Evolutionary conservation across 2,113 vertebrate genomes (phyloP).

Genomic region (Stigmatopora argus): DNA sequence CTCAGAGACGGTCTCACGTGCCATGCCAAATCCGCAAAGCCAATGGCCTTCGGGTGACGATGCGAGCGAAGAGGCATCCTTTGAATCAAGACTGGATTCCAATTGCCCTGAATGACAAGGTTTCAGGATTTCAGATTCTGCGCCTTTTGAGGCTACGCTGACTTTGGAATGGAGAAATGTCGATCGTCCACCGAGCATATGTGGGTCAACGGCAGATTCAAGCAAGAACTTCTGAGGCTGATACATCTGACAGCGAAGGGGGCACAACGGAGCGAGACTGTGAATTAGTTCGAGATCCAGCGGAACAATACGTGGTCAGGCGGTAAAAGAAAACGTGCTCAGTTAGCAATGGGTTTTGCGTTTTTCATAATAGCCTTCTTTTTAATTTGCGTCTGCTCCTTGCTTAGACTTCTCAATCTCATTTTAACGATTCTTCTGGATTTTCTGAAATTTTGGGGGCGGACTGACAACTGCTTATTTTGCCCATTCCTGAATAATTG

Average conservation of each 20-base stretch:
- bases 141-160: background rate
- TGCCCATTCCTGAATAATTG: no score
- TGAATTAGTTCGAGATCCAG: no score
- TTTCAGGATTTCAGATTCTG: no score
- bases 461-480: no score
- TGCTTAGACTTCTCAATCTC: no score
- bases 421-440: no score
- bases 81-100: background rate
- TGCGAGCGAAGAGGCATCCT: background rate
- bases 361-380: no score
- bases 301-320: no score
- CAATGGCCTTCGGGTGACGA: constrained; percentile 8
- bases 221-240: background rate
- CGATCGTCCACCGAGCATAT: constrained; percentile 2
- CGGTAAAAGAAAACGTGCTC: no score
- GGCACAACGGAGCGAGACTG: background rate
- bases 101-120: background rate
- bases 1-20: constrained; percentile 18
- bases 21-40: constrained; percentile 22
- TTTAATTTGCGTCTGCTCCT: no score
- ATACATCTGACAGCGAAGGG: background rate
- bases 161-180: background rate
- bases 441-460: no score
- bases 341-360: no score
- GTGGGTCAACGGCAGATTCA: constrained; percentile 7